These are phyloP conservation scores for Dascillus cervinus DNA, from an alignment of 2,888 invertebrate species.

Conservation along the genomic window DNA sequence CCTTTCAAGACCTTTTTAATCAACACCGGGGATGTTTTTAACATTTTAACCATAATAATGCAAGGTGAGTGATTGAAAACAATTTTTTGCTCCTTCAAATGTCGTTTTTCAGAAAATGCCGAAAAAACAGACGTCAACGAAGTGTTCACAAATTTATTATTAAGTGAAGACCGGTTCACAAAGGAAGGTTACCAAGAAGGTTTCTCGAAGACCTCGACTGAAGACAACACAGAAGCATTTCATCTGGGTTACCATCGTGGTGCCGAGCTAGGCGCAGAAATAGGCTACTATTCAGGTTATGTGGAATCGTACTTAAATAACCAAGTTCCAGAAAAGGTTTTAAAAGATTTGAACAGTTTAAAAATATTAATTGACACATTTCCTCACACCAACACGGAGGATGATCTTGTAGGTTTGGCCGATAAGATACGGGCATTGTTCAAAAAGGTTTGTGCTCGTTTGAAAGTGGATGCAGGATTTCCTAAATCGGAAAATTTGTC, in stretches of 20 bases:
- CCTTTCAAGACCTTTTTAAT: too few species aligned
- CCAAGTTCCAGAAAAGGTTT: slow-evolving; percentile 41
- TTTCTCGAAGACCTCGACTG: slow-evolving; percentile 49
- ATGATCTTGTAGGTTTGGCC: slow-evolving; percentile 56
- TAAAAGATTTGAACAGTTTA: slow-evolving; percentile 49
- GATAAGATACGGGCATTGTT: slow-evolving; percentile 60
- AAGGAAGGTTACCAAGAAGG: slow-evolving; percentile 63
- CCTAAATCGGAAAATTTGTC: slow-evolving; percentile 52
- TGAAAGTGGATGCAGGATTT: slow-evolving; percentile 51
- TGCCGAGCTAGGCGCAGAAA: slow-evolving; percentile 64
- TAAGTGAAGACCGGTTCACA: slow-evolving; percentile 60
- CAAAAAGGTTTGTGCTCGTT: slow-evolving; percentile 59
- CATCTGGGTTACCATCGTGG: slow-evolving; percentile 74
- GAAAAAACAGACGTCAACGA: slow-evolving; percentile 59
- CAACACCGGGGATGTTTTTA: neutral
- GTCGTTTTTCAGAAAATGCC: neutral
- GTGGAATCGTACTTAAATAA: slow-evolving; percentile 38
- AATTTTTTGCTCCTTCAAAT: too few species aligned
- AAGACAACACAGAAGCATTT: slow-evolving; percentile 61
- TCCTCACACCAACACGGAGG: slow-evolving; percentile 57
- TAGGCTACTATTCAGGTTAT: slow-evolving; percentile 66
- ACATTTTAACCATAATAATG: neutral
- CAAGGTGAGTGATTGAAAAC: too few species aligned
- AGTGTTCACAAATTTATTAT: slow-evolving; percentile 60
- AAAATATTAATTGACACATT: slow-evolving; percentile 54